phyloP scores from a whole-genome alignment of 1,140 invertebrate species.

The Diabrotica virgifera region DNA sequence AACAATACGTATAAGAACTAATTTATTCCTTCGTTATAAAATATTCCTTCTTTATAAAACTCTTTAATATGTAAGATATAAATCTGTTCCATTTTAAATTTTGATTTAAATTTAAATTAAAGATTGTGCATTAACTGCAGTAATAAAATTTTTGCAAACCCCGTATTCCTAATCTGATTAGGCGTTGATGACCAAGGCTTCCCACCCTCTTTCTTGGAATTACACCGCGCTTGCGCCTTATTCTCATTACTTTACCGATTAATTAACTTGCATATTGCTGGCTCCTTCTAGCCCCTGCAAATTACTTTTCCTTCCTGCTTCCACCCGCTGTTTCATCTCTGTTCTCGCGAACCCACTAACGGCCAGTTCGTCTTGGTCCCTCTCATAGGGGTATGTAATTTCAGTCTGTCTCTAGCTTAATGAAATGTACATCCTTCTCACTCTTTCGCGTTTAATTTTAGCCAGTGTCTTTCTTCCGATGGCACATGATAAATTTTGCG shows the following conservation, averaged over 20 bases:
- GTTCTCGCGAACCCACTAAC: constrained; percentile 20
- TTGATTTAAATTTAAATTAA: too few relatives aligned
- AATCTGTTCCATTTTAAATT: background rate
- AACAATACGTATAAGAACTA: too few relatives aligned
- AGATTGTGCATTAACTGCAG: too few relatives aligned
- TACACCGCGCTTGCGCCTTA: constrained; percentile 44
- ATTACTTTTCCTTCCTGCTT: constrained; percentile 41
- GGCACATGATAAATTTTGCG: constrained; percentile 43
- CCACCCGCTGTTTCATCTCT: constrained; percentile 28
- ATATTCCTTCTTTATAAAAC: background rate
- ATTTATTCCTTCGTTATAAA: too few relatives aligned
- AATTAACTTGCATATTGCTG: constrained; percentile 51
- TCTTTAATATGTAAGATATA: background rate
- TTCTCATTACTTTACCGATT: constrained; percentile 51
- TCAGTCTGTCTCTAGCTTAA: constrained; percentile 49
- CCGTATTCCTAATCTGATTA: constrained; percentile 45
- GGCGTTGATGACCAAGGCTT: constrained; percentile 45
- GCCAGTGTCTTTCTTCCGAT: constrained; percentile 30
- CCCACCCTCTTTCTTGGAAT: constrained; percentile 26
- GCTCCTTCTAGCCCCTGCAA: constrained; percentile 46
- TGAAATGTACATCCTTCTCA: constrained; percentile 45
- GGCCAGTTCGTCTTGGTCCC: constrained; percentile 38
- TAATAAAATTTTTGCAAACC: background rate
- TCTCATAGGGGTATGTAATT: constrained; percentile 48
- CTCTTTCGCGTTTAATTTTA: constrained; percentile 34